Conservation (phyloP, 1,140 invertebrate species). For the Camponotus vicinus region DNA sequence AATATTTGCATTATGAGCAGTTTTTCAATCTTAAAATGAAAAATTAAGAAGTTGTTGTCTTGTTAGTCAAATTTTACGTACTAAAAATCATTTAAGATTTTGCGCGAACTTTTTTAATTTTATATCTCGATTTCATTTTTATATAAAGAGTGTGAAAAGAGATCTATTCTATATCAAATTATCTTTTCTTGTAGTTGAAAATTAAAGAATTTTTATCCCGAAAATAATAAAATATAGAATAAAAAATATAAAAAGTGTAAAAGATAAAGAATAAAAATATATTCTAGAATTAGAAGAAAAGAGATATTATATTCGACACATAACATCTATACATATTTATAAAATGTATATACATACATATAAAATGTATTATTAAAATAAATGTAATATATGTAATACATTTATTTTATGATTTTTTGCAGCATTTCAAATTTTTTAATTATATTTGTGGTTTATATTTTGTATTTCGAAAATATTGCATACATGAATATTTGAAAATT, state of each 20-base stretch:
- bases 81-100: neutral
- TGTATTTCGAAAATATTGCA: neutral
- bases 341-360: neutral
- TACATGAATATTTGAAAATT: neutral
- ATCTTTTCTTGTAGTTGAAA: neutral
- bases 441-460: neutral
- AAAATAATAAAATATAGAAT: neutral
- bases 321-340: conserved; percentile 31
- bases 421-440: no score
- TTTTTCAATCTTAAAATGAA: neutral
- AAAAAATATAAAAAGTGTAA: neutral
- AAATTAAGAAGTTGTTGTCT: neutral
- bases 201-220: neutral
- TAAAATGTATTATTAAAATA: neutral
- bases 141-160: neutral
- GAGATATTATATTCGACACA: neutral
- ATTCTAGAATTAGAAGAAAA: neutral
- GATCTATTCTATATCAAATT: neutral
- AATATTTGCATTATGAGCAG: neutral
- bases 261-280: conserved; percentile 13
- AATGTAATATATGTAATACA: neutral
- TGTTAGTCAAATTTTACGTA: neutral
- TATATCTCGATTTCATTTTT: neutral
- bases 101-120: no score
- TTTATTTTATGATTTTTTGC: neutral